These are phyloP conservation scores for Malurus cyaneus DNA, from an alignment of 2,113 vertebrate genomes.

Conservation along the genomic window DNA sequence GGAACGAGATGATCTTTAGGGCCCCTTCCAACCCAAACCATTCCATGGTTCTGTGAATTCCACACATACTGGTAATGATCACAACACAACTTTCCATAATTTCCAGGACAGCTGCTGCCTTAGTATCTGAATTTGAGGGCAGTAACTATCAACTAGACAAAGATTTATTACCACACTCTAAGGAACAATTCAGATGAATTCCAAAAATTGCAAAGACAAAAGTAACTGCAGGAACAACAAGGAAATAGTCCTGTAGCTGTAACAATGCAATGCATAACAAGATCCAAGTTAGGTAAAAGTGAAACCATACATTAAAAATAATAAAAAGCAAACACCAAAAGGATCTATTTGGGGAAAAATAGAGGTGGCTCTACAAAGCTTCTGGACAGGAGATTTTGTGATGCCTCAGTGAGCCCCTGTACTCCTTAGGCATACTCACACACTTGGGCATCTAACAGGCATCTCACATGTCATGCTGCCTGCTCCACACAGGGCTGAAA, in stretches of 20 bases:
- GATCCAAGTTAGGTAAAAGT: not conserved
- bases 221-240: not conserved
- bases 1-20: not conserved
- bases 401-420: accelerated
- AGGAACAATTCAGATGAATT: not conserved
- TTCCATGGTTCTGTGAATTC: not conserved
- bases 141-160: not conserved
- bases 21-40: not conserved
- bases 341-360: not conserved
- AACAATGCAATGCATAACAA: not conserved
- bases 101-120: not conserved
- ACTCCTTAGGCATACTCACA: accelerated
- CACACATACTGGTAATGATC: accelerated
- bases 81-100: not conserved
- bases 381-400: not conserved
- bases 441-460: not conserved
- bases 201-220: not conserved
- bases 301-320: not conserved
- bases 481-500: not conserved
- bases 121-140: not conserved
- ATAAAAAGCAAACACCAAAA: not conserved
- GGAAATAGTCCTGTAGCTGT: not conserved
- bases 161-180: not conserved
- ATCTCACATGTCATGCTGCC: not conserved
- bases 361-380: not conserved